Evolutionary conservation across 2,888 invertebrate species (phyloP), one percentile per base, ranked within the genome.

Genomic region (Dryobotodes eremita): DNA sequence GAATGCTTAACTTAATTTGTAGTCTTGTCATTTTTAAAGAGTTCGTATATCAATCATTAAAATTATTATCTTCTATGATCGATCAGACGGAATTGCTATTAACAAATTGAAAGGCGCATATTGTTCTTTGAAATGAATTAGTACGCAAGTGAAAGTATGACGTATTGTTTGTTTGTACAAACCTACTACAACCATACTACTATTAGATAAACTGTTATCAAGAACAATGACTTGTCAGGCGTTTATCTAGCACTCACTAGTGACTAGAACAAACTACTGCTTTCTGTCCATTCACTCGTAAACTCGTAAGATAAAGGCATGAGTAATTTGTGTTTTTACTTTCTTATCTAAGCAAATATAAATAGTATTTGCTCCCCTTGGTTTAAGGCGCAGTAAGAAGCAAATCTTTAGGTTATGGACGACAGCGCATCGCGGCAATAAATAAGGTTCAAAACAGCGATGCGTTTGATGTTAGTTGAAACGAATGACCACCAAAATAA

Each of bases 201-300:
- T 55, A 61, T 50, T 48, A 72, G 62, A 82, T 78, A 79, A 59
- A 48, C 13, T 55, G 1, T 48, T 84, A 69, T 79, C 85, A 72
- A 53, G 15, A 36, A 69, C 59, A 84, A 69, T 84, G 72, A 69
- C 62, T 31, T 55, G 50, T 62, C 62, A 82, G 64, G 20, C 46
- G 46, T 48, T 46, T 79, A 79, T 79, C 68, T 53, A 53, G 42
- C 3, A 5, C 13, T 57, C 23, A 3, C 61, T 48, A 36, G 64
- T 53, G 62, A 59, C 26, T 48, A 48, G 65, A 68, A 64, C n/a
- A 17, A 23, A 64, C 36, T 13, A 46, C 46, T 23, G 50, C 26
- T 69, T 31, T 46, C 46, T 55, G 26, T 23, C 23, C 61, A 62
- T 81, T 73, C 74, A 62, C 36, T 62, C 42, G 42, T 31, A 15